Evolutionary conservation across 2,888 invertebrate species (phyloP).

Genomic region (Meliscaeva auricollis): DNA sequence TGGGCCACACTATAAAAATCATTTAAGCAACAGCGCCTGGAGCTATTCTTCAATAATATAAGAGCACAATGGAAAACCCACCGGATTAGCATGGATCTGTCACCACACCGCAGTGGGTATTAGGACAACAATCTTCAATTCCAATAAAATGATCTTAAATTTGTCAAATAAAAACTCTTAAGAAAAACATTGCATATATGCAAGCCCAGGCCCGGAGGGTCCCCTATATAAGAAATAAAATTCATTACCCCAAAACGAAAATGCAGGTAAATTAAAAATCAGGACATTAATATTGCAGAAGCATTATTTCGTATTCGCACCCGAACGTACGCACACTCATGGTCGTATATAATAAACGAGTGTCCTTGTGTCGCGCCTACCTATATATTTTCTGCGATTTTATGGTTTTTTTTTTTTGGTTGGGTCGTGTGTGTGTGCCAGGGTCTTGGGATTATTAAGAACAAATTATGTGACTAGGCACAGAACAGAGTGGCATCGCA

Average conservation of each 20-base stretch:
- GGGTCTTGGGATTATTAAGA: conserved; percentile 66
- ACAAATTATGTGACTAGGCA: conserved; percentile 69
- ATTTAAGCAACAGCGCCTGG: conserved; percentile 43
- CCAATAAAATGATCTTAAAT: conserved; percentile 17
- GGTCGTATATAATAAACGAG: conserved; percentile 35
- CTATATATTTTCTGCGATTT: conserved; percentile 67
- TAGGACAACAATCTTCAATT: conserved; percentile 5
- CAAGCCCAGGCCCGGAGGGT: conserved; percentile 10
- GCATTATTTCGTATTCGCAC: background rate
- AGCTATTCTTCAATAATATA: conserved; percentile 37
- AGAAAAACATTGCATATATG: conserved; percentile 30
- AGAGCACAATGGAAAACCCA: background rate
- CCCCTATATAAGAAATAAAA: conserved; percentile 38
- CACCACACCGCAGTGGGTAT: conserved; percentile 3
- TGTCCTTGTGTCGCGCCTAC: conserved; percentile 49
- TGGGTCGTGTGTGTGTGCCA: conserved; percentile 23
- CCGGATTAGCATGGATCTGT: conserved; percentile 5
- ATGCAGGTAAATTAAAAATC: conserved; percentile 74
- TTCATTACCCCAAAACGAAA: conserved; percentile 59
- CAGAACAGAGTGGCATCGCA: conserved; percentile 19
- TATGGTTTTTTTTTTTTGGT: conserved; percentile 48
- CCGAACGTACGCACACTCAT: conserved; percentile 43
- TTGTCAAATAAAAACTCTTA: conserved; percentile 46
- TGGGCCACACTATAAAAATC: conserved; percentile 42
- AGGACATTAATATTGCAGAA: conserved; percentile 71